These are phyloP conservation scores for Steinernema scapterisci DNA, from an alignment of 2,888 invertebrate species.

Conservation along the genomic window DNA sequence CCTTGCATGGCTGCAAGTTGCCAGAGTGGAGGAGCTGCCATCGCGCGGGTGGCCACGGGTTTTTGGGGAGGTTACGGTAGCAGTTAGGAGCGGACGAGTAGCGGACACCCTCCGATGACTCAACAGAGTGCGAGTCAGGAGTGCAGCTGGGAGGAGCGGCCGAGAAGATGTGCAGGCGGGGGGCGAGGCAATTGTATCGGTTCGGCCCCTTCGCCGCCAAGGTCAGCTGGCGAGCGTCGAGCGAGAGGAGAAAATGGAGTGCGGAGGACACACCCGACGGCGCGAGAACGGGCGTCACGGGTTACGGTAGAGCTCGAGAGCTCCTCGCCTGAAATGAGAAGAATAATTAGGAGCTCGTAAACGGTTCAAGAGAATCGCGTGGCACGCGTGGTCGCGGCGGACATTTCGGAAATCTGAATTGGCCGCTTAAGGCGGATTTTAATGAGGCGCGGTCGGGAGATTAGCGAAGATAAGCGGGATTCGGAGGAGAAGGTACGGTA, in stretches of 20 bases:
- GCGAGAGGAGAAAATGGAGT: too few species aligned
- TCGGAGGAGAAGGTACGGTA: neutral
- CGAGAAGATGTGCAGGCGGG: neutral
- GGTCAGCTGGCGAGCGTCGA: constrained; percentile 17
- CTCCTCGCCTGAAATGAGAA: neutral
- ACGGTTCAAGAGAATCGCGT: constrained; percentile 22
- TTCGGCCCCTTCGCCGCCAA: constrained; percentile 32
- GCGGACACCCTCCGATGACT: constrained; percentile 8
- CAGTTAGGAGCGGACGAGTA: constrained; percentile 17
- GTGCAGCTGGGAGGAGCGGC: neutral
- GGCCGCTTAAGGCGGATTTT: neutral
- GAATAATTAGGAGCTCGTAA: neutral
- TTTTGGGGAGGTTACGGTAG: neutral
- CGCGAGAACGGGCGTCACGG: neutral
- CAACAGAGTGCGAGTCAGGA: neutral
- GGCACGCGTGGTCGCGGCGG: constrained; percentile 14
- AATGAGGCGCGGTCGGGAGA: neutral
- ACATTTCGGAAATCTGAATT: too few species aligned
- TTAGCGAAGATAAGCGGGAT: neutral
- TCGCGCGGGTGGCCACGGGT: neutral
- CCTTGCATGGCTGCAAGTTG: constrained; percentile 28
- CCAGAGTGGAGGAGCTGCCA: constrained; percentile 29
- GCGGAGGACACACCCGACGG: too few species aligned
- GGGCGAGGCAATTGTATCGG: constrained; percentile 19
- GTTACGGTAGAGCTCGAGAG: constrained; percentile 18